Base-by-base conservation (phyloP, 2,888 invertebrate genomes). In the Aspidiotus rigidus region DNA sequence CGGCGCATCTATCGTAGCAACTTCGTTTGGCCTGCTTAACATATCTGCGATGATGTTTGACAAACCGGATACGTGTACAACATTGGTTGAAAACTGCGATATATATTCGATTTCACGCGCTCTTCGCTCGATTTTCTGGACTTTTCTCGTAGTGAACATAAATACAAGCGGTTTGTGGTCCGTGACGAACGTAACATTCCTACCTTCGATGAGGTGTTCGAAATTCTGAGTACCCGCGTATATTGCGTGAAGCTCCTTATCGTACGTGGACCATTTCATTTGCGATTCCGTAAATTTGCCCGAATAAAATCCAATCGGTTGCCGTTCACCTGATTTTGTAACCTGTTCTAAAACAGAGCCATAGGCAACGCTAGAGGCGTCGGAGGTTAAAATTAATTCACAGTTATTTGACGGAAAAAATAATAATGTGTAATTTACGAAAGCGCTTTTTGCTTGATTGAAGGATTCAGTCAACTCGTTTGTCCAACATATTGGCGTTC, bases 221-320 rank as follows among this genome's bases (percentile, higher is more conserved):
- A 59, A 70, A 42, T 57, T 7, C 8, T 8, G 8, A 53, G 9
- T 53, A 8, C 49, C 15, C 17, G 9, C 49, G 16, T 75, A 16
- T 77, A 63, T 8, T 74, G 70, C 9, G 39, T 61, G 39, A 8
- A 57, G 16, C 16, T 42, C 13, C 11, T 15, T 11, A 15, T 57
- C 11, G 49, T 42, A 66, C 5, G n/a, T 39, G 15, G 40, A 15
- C 41, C 40, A 57, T 41, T 40, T 57, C 39, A 49, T 8, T 15
- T 61, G 61, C 28, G 16, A 15, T 11, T 17, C 10, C 8, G 10
- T 56, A 13, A 56, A 15, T 56, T 56, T 56, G 10, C 13, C 56
- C 9, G 56, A 56, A 56, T n/a, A 56, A n/a, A 41, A 63, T 5
- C 53, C 63, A 5, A 63, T 7, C 7, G 63, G 63, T 28, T 63